Evolutionary conservation across 1,140 invertebrate species (phyloP).

Genomic region (Galleria mellonella): DNA sequence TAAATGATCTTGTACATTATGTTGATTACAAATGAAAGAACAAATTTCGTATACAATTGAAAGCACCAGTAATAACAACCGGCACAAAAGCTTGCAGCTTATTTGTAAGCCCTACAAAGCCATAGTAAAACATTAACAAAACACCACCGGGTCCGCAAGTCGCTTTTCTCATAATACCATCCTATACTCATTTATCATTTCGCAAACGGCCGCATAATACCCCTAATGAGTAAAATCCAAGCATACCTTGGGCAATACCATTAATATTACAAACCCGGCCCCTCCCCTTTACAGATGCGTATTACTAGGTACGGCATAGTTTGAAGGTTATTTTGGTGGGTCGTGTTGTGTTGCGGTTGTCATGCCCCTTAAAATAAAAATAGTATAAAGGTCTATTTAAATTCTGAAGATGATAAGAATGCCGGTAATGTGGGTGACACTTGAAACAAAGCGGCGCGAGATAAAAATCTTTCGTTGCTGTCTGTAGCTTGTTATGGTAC

Average conservation of each 20-base stretch:
- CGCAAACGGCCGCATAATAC: conserved; percentile 61
- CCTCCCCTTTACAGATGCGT: conserved; percentile 35
- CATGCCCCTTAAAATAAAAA: not conserved
- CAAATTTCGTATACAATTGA: conserved; percentile 1
- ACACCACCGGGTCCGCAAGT: conserved; percentile 32
- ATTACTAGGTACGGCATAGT: not conserved
- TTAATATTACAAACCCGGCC: conserved; percentile 59
- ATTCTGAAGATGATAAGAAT: too few species aligned
- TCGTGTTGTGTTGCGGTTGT: not conserved
- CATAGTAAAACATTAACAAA: conserved; percentile 49
- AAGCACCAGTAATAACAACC: not conserved
- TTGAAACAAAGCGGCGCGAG: too few species aligned
- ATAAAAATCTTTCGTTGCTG: too few species aligned
- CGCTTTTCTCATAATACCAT: conserved; percentile 34
- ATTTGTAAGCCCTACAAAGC: conserved; percentile 34
- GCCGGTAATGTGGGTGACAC: too few species aligned
- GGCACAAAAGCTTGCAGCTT: conserved; percentile 11
- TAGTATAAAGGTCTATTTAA: too few species aligned
- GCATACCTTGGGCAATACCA: conserved; percentile 66
- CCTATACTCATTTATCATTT: conserved; percentile 61
- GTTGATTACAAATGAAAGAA: not conserved
- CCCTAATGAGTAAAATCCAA: conserved; percentile 71
- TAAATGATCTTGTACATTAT: too few species aligned
- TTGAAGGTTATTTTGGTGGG: conserved; percentile 1
- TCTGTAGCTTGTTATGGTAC: too few species aligned